Base-by-base conservation (phyloP, 2,113 vertebrate genomes). In the Oryzias melastigma region DNA sequence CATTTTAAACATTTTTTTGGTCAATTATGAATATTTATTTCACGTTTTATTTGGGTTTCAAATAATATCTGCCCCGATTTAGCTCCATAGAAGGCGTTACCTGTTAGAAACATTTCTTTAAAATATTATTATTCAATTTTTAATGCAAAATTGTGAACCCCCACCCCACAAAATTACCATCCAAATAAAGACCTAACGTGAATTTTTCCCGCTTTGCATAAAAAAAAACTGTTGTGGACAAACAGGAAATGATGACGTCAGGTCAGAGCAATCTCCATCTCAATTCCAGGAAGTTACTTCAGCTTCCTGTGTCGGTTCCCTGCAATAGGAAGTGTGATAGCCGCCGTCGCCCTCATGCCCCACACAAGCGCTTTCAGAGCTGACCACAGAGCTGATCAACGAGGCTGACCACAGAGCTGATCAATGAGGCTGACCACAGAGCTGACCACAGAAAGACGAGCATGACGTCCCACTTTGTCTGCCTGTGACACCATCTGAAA, bases 251-350 rank as follows among this genome's bases (percentile, higher is more conserved):
- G 16, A 46, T 63, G 52, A 55, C 18, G 58, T 68, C 59, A 65
- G 73, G 46, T 80, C 70, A 55, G 1, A 0, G 15, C 13, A 84
- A 77, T 80, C 79, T 14, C 65, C 61, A 74, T 51, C 65, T 89
- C 73, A 88, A 89, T 89, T 73, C 68, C 62, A 86, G 90, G 90
- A 91, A 78, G 77, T 89, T 82, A 88, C 66, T 68, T 75, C 73
- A 84, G 62, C 75, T 90, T 91, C 89, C 91, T 87, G 80, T 55
- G 49, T 16, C 22, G 60, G 58, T 68, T 68, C 57, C 57, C 59
- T 46, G 68, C 40, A 56, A 65, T 27, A 56, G 52, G 62, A 63
- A 43, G 61, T 55, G 40, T 5, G 20, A 18, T 19, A 58, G 15
- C 27, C 69, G 63, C 47, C 71, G 64, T 76, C 68, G 25, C 1